A percentile compares a stretch with the other conserved stretches of the same genome.
Evolutionary conservation across 2,797 vertebrate genomes (phyloP).

Genomic region (Gymnoscopelus microlampas): DNA sequence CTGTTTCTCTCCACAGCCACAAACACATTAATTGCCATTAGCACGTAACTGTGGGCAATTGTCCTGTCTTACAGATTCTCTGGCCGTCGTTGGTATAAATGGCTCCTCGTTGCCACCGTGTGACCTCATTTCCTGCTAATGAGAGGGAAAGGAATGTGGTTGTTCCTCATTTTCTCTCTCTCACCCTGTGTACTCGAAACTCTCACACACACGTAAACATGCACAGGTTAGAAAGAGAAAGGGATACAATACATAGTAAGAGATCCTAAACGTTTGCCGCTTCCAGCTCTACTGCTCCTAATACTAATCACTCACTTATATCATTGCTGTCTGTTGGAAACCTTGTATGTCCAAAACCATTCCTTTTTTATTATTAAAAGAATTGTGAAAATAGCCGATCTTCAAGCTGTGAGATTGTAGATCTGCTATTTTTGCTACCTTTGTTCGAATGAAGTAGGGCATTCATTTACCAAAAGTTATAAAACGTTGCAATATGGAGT

Average conservation of each 20-base stretch:
- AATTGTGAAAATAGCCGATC: too few relatives aligned
- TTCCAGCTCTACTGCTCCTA: slow-evolving; percentile 55
- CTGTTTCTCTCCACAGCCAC: not conserved
- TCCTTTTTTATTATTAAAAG: too few relatives aligned
- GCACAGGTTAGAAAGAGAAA: slow-evolving; percentile 17
- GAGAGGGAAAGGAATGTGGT: slow-evolving; percentile 37
- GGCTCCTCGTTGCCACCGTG: slow-evolving; percentile 42
- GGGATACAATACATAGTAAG: slow-evolving; percentile 14
- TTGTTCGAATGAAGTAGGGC: too few relatives aligned
- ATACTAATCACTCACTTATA: slow-evolving; percentile 4
- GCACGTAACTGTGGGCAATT: slow-evolving; percentile 3
- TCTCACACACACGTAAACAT: slow-evolving; percentile 14
- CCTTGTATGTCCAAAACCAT: too few relatives aligned
- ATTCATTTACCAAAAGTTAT: too few relatives aligned
- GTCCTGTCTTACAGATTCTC: not conserved
- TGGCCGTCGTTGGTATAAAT: slow-evolving; percentile 11
- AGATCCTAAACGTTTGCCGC: slow-evolving; percentile 26
- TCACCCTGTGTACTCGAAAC: not conserved
- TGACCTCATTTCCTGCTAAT: slow-evolving; percentile 67
- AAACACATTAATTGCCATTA: slow-evolving; percentile 7
- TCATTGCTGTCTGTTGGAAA: too few relatives aligned
- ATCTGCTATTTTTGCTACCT: too few relatives aligned
- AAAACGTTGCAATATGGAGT: too few relatives aligned
- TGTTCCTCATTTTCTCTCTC: slow-evolving; percentile 33
- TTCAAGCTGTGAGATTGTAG: too few relatives aligned